Evolutionary conservation across 2,113 vertebrate genomes (phyloP).

Genomic region (Octodon degus): DNA sequence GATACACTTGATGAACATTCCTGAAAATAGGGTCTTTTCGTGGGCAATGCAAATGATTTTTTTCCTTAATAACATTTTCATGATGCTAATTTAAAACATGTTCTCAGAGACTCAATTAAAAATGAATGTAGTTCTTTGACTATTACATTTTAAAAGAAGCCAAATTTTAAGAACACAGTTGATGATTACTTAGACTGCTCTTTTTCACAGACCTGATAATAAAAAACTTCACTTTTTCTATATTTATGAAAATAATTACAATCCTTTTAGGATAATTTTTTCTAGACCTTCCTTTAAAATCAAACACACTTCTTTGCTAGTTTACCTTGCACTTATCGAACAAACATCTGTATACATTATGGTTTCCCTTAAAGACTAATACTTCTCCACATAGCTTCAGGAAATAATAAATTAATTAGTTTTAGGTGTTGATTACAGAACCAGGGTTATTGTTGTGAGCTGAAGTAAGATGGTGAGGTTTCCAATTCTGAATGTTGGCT

Average conservation of each 20-base stretch:
- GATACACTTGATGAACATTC: neutral
- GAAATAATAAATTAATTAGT: constrained; percentile 14
- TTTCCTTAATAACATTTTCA: constrained; percentile 62
- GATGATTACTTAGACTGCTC: constrained; percentile 63
- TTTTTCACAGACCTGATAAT: constrained; percentile 45
- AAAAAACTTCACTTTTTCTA: neutral
- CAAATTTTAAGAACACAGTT: constrained; percentile 66
- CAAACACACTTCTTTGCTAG: neutral
- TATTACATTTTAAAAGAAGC: constrained; percentile 63
- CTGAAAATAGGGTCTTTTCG: constrained; percentile 62
- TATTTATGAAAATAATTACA: constrained; percentile 60
- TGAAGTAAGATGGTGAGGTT: neutral
- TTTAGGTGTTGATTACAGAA: neutral
- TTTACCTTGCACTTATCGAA: neutral
- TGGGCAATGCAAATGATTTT: constrained; percentile 47
- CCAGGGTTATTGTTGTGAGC: neutral
- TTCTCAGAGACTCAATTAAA: constrained; percentile 57
- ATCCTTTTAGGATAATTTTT: constrained; percentile 50
- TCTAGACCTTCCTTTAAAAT: constrained; percentile 51
- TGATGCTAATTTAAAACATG: constrained; percentile 63
- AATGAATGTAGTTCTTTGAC: constrained; percentile 68
- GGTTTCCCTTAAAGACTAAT: constrained; percentile 2
- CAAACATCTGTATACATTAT: neutral
- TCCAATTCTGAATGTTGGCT: neutral
- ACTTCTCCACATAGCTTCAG: constrained; percentile 5